These are phyloP conservation scores for Lordiphosa stackelbergi DNA, from an alignment of 1,140 invertebrate species.

Conservation along the genomic window DNA sequence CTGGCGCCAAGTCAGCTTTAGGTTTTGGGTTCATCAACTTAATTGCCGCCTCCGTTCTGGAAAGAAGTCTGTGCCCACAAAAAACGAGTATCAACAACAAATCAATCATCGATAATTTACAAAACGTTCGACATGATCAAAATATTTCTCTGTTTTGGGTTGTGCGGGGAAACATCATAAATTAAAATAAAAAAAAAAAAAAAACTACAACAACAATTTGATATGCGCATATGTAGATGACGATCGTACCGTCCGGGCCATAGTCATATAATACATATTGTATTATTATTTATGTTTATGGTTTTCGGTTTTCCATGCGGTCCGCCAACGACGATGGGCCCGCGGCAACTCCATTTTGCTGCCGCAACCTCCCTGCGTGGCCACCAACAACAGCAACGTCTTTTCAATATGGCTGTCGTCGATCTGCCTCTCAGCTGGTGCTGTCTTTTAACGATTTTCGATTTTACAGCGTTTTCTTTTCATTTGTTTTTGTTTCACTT, in stretches of 20 bases:
- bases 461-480: conserved; percentile 41
- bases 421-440: conserved; percentile 56
- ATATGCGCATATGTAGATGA: conserved; percentile 26
- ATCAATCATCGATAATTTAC: conserved; percentile 70
- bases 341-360: conserved; percentile 66
- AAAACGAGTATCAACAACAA: conserved; percentile 49
- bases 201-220: conserved; percentile 6
- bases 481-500: conserved; percentile 11
- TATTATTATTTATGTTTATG: conserved; percentile 74
- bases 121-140: conserved; percentile 59
- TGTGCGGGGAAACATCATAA: conserved; percentile 63
- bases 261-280: conserved; percentile 54
- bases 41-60: conserved; percentile 22
- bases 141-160: conserved; percentile 28
- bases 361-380: conserved; percentile 8
- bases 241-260: conserved; percentile 9
- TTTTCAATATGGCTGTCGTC: conserved; percentile 71
- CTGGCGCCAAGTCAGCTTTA: conserved; percentile 23
- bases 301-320: conserved; percentile 64
- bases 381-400: background rate
- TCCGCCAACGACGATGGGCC: conserved; percentile 17
- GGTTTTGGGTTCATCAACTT: conserved; percentile 14
- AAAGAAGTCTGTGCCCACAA: conserved; percentile 1
- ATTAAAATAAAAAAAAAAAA: conserved; percentile 43
- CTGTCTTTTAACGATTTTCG: conserved; percentile 44